Percentiles rank a stretch among this genome's conserved stretches.
Evolutionary conservation across 2,797 vertebrate species (phyloP).

Genomic region (Cichlasoma orientale): DNA sequence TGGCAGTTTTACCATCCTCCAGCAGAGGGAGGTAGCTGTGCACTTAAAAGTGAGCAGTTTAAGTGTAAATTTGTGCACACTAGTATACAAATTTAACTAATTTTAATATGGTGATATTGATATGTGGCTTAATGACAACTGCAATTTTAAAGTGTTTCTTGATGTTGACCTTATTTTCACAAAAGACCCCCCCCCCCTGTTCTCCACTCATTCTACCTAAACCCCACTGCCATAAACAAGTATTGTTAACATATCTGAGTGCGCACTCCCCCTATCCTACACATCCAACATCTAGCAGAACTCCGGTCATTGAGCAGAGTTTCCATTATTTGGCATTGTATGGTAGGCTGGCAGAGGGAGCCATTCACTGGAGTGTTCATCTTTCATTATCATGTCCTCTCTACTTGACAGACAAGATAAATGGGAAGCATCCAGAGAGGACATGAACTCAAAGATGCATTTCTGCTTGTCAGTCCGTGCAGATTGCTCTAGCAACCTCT

Average conservation of each 20-base stretch:
- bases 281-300: constrained; percentile 3
- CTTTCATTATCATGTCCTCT: constrained; percentile 74
- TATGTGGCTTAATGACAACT: background rate
- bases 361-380: constrained; percentile 70
- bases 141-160: background rate
- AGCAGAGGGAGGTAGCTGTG: constrained; percentile 61
- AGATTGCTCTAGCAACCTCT: constrained; percentile 65
- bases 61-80: too few relatives aligned
- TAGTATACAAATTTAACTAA: background rate
- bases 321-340: constrained; percentile 58
- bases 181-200: background rate
- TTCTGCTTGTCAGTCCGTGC: constrained; percentile 68
- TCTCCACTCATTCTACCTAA: background rate
- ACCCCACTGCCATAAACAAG: background rate
- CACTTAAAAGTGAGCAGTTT: background rate
- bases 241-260: background rate
- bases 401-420: constrained; percentile 78
- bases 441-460: constrained; percentile 73
- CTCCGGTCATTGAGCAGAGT: constrained; percentile 37
- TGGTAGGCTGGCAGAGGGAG: constrained; percentile 51
- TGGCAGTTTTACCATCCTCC: constrained; percentile 21
- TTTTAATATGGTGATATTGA: background rate
- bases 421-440: constrained; percentile 74
- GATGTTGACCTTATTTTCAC: background rate
- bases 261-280: background rate